A percentile compares a stretch with the other conserved stretches of the same genome.
Evolutionary conservation across 2,888 invertebrate genomes (phyloP).

Genomic region (Aspidapion aeneum): DNA sequence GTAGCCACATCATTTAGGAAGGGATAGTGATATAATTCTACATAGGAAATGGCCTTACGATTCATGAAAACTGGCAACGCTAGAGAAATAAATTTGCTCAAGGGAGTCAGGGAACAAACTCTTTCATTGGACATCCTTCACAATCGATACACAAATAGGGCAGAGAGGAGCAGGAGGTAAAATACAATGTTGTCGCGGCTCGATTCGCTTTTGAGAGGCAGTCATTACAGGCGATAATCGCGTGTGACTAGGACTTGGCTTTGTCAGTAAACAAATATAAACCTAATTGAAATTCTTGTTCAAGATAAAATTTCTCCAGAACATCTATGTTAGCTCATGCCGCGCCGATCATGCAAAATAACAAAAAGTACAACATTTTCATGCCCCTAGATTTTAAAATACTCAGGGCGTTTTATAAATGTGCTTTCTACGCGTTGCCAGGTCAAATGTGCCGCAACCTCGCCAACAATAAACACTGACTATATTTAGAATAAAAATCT

Average conservation of each 20-base stretch:
- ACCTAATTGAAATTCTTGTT: constrained; percentile 37
- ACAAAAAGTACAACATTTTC: no score
- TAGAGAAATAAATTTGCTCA: constrained; percentile 54
- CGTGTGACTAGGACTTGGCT: constrained; percentile 35
- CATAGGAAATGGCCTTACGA: constrained; percentile 27
- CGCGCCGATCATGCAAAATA: no score
- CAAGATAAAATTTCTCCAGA: neutral
- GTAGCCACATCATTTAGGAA: constrained; percentile 30
- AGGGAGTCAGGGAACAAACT: constrained; percentile 46
- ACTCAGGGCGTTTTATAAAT: constrained; percentile 27
- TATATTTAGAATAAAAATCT: constrained; percentile 43
- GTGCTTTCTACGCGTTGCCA: constrained; percentile 48
- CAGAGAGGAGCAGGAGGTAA: constrained; percentile 54
- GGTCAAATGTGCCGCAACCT: constrained; percentile 49
- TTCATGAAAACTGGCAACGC: constrained; percentile 45
- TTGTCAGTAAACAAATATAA: constrained; percentile 59
- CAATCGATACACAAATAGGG: constrained; percentile 62
- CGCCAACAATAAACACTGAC: constrained; percentile 47
- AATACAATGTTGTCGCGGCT: constrained; percentile 54
- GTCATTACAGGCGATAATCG: constrained; percentile 47
- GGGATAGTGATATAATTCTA: constrained; percentile 15
- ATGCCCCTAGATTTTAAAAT: no score
- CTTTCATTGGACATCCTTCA: constrained; percentile 58
- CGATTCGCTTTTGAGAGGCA: constrained; percentile 49
- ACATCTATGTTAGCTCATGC: constrained; percentile 6